Percentiles rank a stretch among this genome's conserved stretches.
These are phyloP conservation scores for Globia sparganii DNA, from an alignment of 2,888 invertebrate genomes.

Conservation along the genomic window DNA sequence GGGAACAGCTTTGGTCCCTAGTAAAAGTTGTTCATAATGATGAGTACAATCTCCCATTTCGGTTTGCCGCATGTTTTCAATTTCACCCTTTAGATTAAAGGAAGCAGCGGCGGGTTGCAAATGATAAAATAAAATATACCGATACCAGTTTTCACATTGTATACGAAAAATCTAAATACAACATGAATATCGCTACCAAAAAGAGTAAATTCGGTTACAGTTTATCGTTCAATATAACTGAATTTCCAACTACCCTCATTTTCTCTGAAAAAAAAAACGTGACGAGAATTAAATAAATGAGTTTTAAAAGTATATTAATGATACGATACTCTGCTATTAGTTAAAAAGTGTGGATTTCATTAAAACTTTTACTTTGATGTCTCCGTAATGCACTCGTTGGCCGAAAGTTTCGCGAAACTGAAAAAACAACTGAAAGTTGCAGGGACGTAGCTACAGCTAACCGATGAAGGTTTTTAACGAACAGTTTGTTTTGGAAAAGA, in stretches of 20 bases:
- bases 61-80: no score
- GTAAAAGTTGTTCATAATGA: no score
- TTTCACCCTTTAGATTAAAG: no score
- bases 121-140: not conserved
- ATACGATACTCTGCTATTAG: conserved; percentile 38
- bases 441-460: conserved; percentile 16
- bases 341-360: conserved; percentile 52
- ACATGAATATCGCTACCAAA: not conserved
- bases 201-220: not conserved
- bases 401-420: conserved; percentile 30
- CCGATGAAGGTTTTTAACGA: not conserved
- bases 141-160: not conserved
- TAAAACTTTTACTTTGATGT: conserved; percentile 61
- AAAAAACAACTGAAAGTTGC: conserved; percentile 50
- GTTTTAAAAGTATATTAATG: conserved; percentile 38
- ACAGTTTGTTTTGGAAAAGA: conserved; percentile 1
- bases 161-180: not conserved
- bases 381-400: conserved; percentile 50
- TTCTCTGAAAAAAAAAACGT: not conserved
- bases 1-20: no score
- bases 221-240: not conserved
- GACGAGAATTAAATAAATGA: conserved; percentile 10
- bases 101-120: not conserved
- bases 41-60: no score
- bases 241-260: not conserved